Conservation (phyloP, 2,113 vertebrate genomes). For the Catharus fuscescens region DNA sequence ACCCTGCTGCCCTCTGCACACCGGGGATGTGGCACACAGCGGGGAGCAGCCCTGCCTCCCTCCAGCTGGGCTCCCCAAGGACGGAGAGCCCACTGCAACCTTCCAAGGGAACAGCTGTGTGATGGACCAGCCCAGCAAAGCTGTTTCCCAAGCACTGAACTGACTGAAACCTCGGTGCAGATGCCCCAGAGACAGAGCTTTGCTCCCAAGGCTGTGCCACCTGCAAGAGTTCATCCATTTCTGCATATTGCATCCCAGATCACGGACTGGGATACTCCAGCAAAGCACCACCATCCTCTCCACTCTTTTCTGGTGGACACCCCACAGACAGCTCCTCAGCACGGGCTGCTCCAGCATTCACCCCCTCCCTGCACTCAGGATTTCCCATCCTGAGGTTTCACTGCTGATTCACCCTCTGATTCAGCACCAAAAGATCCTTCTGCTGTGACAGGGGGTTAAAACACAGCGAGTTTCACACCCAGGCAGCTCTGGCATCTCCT, state of each 20-base stretch:
- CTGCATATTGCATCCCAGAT: neutral
- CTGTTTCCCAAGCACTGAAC: neutral
- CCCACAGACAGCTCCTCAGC: neutral
- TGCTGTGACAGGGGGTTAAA: neutral
- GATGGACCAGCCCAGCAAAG: neutral
- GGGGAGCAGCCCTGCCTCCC: neutral
- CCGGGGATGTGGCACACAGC: neutral
- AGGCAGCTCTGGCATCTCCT: neutral
- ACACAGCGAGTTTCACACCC: neutral
- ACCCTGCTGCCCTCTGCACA: neutral
- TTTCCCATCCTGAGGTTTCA: neutral
- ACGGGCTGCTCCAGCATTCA: neutral
- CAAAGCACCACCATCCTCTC: neutral
- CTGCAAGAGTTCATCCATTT: neutral
- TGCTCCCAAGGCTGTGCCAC: neutral
- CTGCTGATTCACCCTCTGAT: conserved; percentile 24
- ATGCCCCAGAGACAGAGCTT: neutral
- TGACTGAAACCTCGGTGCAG: neutral
- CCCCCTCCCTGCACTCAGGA: neutral
- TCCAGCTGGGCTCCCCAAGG: neutral
- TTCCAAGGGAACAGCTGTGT: neutral
- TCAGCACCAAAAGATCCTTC: neutral
- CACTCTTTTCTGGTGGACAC: neutral
- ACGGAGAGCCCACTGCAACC: neutral
- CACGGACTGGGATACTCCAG: neutral